These are phyloP conservation scores for Gastrophryne carolinensis DNA, from an alignment of 2,797 vertebrate species.

Conservation along the genomic window DNA sequence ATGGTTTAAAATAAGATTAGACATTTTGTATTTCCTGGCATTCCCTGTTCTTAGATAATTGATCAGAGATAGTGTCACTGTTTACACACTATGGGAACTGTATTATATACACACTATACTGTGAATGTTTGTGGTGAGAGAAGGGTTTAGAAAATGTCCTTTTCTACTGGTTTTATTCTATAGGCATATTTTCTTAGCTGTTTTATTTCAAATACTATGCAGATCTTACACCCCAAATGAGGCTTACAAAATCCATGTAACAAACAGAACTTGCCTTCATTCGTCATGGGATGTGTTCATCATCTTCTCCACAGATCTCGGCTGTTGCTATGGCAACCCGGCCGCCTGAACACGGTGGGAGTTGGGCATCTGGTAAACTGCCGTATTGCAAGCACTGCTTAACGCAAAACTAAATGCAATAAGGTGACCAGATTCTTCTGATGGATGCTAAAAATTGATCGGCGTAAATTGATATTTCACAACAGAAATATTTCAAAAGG, in stretches of 20 bases:
- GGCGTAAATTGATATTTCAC: too few relatives aligned
- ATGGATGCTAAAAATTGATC: background rate
- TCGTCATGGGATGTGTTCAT: slow-evolving; percentile 11
- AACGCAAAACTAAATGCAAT: background rate
- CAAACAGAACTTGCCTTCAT: slow-evolving; percentile 19
- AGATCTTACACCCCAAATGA: background rate
- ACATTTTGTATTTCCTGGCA: too few relatives aligned
- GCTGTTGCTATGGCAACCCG: slow-evolving; percentile 15
- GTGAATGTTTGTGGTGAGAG: too few relatives aligned
- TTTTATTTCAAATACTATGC: background rate
- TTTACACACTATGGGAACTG: too few relatives aligned
- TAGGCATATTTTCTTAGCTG: background rate
- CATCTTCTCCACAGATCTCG: slow-evolving; percentile 13
- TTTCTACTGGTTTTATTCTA: too few relatives aligned
- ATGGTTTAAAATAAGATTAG: too few relatives aligned
- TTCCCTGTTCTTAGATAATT: too few relatives aligned
- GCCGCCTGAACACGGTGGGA: slow-evolving; percentile 6
- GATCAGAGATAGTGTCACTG: too few relatives aligned
- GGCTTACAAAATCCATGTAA: background rate
- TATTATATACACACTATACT: too few relatives aligned
- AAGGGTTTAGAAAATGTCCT: too few relatives aligned
- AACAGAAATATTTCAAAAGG: too few relatives aligned
- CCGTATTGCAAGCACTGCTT: background rate
- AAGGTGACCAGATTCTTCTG: background rate
- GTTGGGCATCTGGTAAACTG: slow-evolving; percentile 38